Conservation (phyloP, 2,888 invertebrate genomes). For the Myathropa florea region DNA sequence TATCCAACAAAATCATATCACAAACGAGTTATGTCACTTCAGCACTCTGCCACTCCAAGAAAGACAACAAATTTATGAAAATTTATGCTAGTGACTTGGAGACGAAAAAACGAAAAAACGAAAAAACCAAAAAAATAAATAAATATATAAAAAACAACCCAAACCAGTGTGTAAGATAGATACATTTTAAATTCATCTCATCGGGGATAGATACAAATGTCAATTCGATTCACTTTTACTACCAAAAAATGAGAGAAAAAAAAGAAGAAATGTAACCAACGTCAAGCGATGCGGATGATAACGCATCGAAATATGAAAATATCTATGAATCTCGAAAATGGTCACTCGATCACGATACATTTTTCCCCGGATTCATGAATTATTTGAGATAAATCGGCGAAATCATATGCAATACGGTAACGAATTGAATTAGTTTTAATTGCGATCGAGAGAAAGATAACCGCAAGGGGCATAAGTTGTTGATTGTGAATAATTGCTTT, state of each 20-base stretch:
- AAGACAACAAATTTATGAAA: conserved; percentile 36
- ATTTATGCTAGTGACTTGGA: conserved; percentile 29
- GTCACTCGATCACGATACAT: neutral
- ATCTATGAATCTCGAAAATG: conserved; percentile 1
- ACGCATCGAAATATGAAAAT: conserved; percentile 6
- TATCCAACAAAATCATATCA: neutral
- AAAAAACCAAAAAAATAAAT: neutral
- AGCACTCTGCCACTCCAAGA: neutral
- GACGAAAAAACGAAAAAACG: neutral
- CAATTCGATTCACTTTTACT: conserved; percentile 43
- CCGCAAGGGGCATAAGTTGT: neutral
- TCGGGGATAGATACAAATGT: neutral
- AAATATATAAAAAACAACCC: neutral
- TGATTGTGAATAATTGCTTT: neutral
- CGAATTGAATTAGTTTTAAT: neutral
- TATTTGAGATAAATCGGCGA: neutral
- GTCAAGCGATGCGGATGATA: neutral
- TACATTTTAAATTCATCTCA: conserved; percentile 19
- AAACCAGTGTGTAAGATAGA: neutral
- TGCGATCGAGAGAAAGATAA: neutral
- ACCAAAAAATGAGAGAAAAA: neutral
- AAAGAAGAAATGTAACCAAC: neutral
- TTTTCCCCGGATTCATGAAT: neutral
- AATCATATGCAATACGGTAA: neutral
- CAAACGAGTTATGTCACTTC: conserved; percentile 30